Base-by-base conservation (phyloP, 2,797 vertebrate species). In the Epinephelus awoara region DNA sequence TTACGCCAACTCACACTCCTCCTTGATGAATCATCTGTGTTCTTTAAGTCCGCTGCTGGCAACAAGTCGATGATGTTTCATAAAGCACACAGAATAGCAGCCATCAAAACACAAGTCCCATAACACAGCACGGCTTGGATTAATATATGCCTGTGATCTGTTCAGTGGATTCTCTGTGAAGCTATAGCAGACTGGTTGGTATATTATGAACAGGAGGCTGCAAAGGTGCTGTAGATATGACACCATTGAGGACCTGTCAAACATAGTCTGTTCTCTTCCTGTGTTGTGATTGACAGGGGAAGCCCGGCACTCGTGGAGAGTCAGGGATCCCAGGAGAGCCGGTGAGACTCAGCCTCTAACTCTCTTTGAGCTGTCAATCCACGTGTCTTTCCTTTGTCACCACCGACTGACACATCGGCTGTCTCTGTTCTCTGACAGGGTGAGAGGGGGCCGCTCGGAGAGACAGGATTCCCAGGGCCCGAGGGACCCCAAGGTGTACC, bases 381-480 rank as follows among this genome's bases (percentile, higher is more conserved):
- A 59, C n/a, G n/a, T 75, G 79, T 94, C 91, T 89, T 85, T 79
- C 79, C 86, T 92, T 91, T 93, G 88, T 94, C 85, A 87, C 77
- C 19, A 73, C 59, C 70, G 56, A 84, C 83, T 94, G 92, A 94
- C 89, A 67, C 67, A 51, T 82, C 34, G 44, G 25, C 85, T 89
- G 44, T 91, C 85, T 87, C 68, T 87, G 80, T 80, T 92, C 84
- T 88, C 83, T 93, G 79, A 81, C 91, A 99, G 98, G 98, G 98
- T 83, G 96, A 97, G 76, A 95, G 98, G 93, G 98, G 98, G 72
- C 98, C 98, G 29, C 76, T 97, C 59, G 98, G 98, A 94, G 98
- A 99, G 75, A 96, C 95, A 84, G 98, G 98, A 78, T 99, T 99
- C 92, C 97, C 98, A 0, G 98, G 98, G 76, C 97, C 97, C 14